Evolutionary conservation across 1,140 invertebrate species (phyloP).

Genomic region (Penaeus vannamei): DNA sequence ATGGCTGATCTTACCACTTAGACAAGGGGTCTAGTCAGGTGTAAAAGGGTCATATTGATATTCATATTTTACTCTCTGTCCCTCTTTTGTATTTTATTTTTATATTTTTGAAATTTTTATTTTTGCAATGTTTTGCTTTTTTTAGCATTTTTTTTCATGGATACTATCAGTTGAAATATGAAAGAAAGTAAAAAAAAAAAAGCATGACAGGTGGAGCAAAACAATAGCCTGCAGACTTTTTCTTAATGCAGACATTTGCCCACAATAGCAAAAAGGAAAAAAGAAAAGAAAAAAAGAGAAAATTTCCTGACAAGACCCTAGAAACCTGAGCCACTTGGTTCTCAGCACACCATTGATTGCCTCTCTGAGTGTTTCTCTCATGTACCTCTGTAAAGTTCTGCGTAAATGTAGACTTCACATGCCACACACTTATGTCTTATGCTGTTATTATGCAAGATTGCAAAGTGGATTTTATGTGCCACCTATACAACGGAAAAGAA

Average conservation of each 20-base stretch:
- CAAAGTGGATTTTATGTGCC: conserved; percentile 62
- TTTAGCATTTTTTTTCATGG: too few relatives aligned
- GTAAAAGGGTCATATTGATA: not conserved
- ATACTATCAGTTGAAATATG: too few relatives aligned
- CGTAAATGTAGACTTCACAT: conserved; percentile 63
- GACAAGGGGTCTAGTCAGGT: conserved; percentile 56
- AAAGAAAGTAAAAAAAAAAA: too few relatives aligned
- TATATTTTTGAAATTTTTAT: not conserved
- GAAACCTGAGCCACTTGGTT: conserved; percentile 63
- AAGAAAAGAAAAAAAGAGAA: conserved; percentile 12
- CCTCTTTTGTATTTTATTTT: not conserved
- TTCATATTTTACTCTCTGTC: not conserved
- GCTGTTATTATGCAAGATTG: conserved; percentile 55
- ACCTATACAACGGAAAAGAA: conserved; percentile 41
- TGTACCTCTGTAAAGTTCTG: conserved; percentile 63
- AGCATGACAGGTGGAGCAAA: too few relatives aligned
- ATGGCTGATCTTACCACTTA: conserved; percentile 62
- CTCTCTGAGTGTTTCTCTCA: conserved; percentile 60
- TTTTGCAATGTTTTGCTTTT: too few relatives aligned
- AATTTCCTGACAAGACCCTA: conserved; percentile 58
- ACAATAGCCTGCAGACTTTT: too few relatives aligned
- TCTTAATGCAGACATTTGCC: too few relatives aligned
- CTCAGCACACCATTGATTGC: conserved; percentile 67
- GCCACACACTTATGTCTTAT: conserved; percentile 57
- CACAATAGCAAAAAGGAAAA: not conserved